phyloP scores from a whole-genome alignment of 2,113 vertebrate genomes.

The Echinops telfairi region DNA sequence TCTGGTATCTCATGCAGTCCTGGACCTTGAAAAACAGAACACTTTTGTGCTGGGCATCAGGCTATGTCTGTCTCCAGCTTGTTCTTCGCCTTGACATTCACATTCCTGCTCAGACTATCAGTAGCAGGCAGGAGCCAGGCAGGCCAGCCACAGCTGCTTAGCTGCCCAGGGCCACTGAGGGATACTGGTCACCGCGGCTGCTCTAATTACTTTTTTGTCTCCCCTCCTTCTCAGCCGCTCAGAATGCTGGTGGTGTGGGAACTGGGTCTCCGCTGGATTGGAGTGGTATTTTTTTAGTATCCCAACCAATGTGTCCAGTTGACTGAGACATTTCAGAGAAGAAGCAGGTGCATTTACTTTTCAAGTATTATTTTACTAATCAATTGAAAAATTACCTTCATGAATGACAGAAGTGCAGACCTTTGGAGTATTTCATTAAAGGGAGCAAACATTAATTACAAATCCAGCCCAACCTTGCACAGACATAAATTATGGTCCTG shows the following conservation, averaged over 20 bases:
- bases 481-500: constrained; percentile 94
- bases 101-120: not conserved
- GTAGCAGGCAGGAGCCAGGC: constrained; percentile 41
- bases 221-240: constrained; percentile 80
- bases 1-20: fast-evolving
- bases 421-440: constrained; percentile 93
- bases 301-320: constrained; percentile 92
- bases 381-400: constrained; percentile 97
- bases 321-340: constrained; percentile 93
- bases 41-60: not conserved
- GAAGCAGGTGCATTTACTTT: constrained; percentile 96
- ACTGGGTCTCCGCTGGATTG: constrained; percentile 86
- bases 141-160: constrained; percentile 54
- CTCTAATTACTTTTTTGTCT: constrained; percentile 87
- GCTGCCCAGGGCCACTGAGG: constrained; percentile 82
- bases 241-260: constrained; percentile 87
- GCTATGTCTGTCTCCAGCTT: no score
- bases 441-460: constrained; percentile 92
- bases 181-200: constrained; percentile 81
- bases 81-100: not conserved
- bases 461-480: constrained; percentile 89
- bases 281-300: constrained; percentile 89
- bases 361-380: constrained; percentile 96
- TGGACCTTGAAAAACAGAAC: not conserved
- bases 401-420: constrained; percentile 94